phyloP scores from a whole-genome alignment of 2,113 vertebrate genomes.

The Vidua chalybeata region DNA sequence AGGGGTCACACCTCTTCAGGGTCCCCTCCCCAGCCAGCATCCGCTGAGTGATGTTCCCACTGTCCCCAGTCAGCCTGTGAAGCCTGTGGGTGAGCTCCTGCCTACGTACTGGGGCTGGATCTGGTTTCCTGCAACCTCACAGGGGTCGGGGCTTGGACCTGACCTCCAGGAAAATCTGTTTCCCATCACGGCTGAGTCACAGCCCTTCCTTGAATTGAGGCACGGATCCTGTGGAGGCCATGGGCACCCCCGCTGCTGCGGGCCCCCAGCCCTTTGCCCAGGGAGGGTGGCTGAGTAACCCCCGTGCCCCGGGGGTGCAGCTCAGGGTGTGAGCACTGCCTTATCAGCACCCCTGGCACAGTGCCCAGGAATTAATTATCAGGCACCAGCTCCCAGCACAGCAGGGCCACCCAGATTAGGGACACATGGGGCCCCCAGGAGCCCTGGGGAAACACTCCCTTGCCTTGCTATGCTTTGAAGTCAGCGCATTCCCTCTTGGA shows the following conservation, averaged over 20 bases:
- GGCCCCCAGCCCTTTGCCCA: background rate
- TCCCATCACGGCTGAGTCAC: background rate
- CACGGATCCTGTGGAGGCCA: accelerated
- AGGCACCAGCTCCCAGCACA: accelerated
- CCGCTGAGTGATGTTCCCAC: accelerated
- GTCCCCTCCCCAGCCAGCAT: background rate
- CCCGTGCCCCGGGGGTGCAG: background rate
- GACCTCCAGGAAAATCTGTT: background rate
- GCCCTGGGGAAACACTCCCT: background rate
- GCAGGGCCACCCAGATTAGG: background rate
- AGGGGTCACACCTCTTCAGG: background rate
- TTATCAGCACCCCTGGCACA: background rate
- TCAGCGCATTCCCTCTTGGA: accelerated
- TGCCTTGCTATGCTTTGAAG: accelerated
- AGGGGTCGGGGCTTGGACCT: background rate
- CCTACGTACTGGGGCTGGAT: accelerated
- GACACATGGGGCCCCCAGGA: background rate
- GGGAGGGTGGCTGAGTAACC: background rate
- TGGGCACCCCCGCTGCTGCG: accelerated
- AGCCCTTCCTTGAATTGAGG: background rate
- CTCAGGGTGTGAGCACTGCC: accelerated
- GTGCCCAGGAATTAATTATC: background rate
- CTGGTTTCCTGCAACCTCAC: background rate
- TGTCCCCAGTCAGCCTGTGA: background rate
- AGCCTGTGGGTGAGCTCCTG: background rate